Conservation (phyloP, 35 echinoderm and acorn worm genomes). For the Acanthaster planci region DNA sequence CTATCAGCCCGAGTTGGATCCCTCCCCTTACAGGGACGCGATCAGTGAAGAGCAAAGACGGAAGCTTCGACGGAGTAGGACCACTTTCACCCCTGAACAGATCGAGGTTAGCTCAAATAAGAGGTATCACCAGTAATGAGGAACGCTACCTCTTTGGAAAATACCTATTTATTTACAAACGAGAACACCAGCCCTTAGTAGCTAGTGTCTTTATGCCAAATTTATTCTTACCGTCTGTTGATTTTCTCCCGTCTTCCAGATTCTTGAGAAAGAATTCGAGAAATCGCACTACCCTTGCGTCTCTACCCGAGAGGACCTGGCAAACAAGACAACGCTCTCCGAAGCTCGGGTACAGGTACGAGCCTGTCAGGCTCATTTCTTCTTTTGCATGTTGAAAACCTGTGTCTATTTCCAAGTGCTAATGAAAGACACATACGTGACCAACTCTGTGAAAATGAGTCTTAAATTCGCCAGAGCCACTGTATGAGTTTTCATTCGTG, state of each 20-base stretch:
- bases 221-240: no score
- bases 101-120: constrained; percentile 25
- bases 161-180: no score
- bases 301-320: constrained; percentile 76
- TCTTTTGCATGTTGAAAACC: not conserved
- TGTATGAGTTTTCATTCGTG: no score
- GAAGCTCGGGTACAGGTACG: constrained; percentile 99
- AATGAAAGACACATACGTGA: no score
- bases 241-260: not conserved
- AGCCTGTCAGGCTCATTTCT: constrained; percentile 62
- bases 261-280: constrained; percentile 81
- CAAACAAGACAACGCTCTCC: constrained; percentile 77
- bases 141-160: no score
- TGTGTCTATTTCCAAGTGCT: no score
- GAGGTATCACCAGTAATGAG: not conserved
- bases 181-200: no score
- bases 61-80: constrained; percentile 89
- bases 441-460: no score
- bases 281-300: constrained; percentile 94
- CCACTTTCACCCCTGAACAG: constrained; percentile 81
- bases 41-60: constrained; percentile 50
- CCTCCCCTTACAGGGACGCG: constrained; percentile 9
- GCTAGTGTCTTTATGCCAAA: no score
- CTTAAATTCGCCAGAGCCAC: no score
- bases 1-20: not conserved